phyloP scores from a whole-genome alignment of 2,113 vertebrate species.

The Notothenia coriiceps region DNA sequence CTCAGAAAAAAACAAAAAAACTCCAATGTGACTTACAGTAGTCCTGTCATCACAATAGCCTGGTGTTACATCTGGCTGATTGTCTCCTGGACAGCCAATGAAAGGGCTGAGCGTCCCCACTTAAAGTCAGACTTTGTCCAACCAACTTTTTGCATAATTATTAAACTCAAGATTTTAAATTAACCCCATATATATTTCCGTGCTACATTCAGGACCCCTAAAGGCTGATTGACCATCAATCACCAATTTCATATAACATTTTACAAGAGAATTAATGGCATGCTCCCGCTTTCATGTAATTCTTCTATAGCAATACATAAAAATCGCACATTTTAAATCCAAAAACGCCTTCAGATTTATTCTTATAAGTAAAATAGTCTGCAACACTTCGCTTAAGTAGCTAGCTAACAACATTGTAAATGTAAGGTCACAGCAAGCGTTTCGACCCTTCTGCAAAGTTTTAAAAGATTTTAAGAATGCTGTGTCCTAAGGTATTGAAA shows the following conservation, averaged over 20 bases:
- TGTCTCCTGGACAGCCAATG: conserved; percentile 84
- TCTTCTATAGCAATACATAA: background rate
- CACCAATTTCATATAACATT: background rate
- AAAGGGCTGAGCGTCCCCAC: conserved; percentile 74
- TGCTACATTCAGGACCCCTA: conserved; percentile 13
- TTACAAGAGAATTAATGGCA: background rate
- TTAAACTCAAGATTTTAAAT: background rate
- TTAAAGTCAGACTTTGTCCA: conserved; percentile 63
- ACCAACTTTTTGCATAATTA: conserved; percentile 18
- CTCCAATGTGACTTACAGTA: conserved; percentile 71
- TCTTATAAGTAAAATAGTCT: background rate
- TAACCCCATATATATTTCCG: background rate
- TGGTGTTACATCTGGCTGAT: conserved; percentile 82
- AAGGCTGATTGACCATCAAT: background rate
- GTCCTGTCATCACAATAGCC: conserved; percentile 76
- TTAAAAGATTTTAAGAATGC: background rate
- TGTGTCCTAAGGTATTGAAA: background rate
- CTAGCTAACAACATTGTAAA: background rate
- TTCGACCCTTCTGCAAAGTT: background rate
- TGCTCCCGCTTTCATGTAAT: background rate
- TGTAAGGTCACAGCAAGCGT: background rate
- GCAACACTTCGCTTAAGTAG: background rate
- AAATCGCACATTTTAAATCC: background rate
- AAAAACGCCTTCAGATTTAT: background rate
- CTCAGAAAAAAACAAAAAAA: conserved; percentile 12